Base-by-base conservation (phyloP, 2,797 vertebrate species). In the Notoglanidium macrostoma region DNA sequence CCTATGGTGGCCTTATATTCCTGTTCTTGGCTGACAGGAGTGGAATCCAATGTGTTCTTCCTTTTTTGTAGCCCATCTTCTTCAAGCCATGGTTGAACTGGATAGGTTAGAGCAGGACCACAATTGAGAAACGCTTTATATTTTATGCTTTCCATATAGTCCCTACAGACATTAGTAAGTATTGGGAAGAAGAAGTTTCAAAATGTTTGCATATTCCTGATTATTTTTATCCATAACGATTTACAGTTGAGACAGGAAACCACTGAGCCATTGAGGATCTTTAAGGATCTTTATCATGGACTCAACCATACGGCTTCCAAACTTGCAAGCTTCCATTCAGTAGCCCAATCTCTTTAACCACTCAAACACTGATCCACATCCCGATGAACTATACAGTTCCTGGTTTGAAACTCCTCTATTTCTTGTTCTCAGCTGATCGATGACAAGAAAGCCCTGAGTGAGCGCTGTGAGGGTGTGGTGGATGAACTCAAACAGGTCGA, bases 391-490 rank as follows among this genome's bases (percentile, higher is more conserved):
- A 8, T 9, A 3, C 67, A 40, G 51, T 67, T 67, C 5, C 2
- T 78, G 10, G 61, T 51, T 32, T 83, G 7, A 32, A 68, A 83
- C 3, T 23, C 12, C 3, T 86, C 49, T 81, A 5, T 83, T 9
- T 76, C 65, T 82, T 51, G 68, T 84, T 86, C 2, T 0, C 93
- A 99, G 98, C 95, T 99, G 89, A 97, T 99, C 0, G 95, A 96
- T 1, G 98, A 99, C 86, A 99, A 99, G 92, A 99, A 97, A 91
- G 91, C 91, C 73, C 92, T 99, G 93, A 97, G 93, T 0, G 97
- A 97, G 91, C 97, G 96, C 87, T 99, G 97, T 1, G 97, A 98
- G 92, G 95, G 95, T 0, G 94, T 98, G 89, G 95, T 99, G 84
- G 92, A 92, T 0, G 96, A 99, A 84, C 95, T 99, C 91, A 96